Evolutionary conservation across 2,797 vertebrate species (phyloP), one percentile per base, ranked within the genome.

Genomic region (Hemibagrus guttatus): DNA sequence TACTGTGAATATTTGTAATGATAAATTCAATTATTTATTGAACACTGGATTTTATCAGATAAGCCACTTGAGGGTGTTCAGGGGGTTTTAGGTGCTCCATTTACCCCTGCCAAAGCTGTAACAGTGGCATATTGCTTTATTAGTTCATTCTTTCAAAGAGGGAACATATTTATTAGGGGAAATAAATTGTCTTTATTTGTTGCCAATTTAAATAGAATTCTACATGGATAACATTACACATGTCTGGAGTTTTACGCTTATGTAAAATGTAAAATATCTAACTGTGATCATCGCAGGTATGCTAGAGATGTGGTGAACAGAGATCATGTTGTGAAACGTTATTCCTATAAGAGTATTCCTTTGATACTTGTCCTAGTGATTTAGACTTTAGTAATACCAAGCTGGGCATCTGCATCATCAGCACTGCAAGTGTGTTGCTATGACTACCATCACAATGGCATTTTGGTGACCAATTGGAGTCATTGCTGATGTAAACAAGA

Each of bases 371-470:
- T 81, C 14, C 58, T 81, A 21, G 59, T 64, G 59, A 31, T 82
- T 66, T 82, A 82, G 61, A 82, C n/a, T 19, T 66, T 84, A 42
- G 21, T 52, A 26, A 42, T 64, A 81, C 59, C 79, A 63, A 81
- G 80, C 80, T 14, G 8, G 23, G 81, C 74, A 78, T 68, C 56
- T 86, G 59, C 76, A 76, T 86, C 81, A 88, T 87, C 75, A 85
- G 61, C 75, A 69, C 63, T 58, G 28, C 42, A 63, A 76, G 14
- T 23, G 6, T 46, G 85, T 88, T 85, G 46, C 88, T 72, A 89
- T 90, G 75, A 83, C 83, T 64, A 89, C 87, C 75, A 52, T 74
- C 26, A 59, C 54, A 79, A 79, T 83, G 64, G 79, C 66, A 69
- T 54, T 84, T 86, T 31, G 35, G 54, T 49, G 35, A 35, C 75